phyloP scores from a whole-genome alignment of 2,113 vertebrate species.

The Mus pahari region DNA sequence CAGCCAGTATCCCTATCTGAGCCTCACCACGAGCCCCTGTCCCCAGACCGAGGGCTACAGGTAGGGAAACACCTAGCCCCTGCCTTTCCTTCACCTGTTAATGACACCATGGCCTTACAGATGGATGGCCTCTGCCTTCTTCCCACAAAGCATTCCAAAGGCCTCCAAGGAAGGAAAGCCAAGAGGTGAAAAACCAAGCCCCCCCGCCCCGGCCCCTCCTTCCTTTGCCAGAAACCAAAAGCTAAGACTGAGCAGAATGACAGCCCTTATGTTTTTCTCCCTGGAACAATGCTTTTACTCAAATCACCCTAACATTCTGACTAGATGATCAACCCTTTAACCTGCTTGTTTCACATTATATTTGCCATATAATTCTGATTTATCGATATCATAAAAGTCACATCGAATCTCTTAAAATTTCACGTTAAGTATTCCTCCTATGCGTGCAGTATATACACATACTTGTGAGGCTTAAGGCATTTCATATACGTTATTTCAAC shows the following conservation, averaged over 20 bases:
- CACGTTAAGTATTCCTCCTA: background rate
- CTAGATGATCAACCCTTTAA: background rate
- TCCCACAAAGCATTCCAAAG: background rate
- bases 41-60: background rate
- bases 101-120: too few relatives aligned
- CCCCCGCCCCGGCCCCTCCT: background rate
- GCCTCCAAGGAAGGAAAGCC: background rate
- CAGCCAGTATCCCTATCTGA: background rate
- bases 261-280: background rate
- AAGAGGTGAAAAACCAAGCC: background rate
- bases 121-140: background rate
- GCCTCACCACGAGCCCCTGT: background rate
- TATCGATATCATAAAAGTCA: slow-evolving; percentile 16
- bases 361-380: background rate
- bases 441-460: background rate
- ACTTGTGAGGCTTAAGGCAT: background rate
- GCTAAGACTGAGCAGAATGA: background rate
- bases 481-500: background rate
- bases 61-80: background rate
- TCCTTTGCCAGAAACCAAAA: background rate
- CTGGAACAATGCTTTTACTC: background rate
- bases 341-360: background rate
- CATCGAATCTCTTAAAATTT: background rate
- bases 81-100: background rate
- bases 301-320: background rate